Evolutionary conservation across 2,113 vertebrate genomes (phyloP).

Genomic region (Syngnathus scovelli): DNA sequence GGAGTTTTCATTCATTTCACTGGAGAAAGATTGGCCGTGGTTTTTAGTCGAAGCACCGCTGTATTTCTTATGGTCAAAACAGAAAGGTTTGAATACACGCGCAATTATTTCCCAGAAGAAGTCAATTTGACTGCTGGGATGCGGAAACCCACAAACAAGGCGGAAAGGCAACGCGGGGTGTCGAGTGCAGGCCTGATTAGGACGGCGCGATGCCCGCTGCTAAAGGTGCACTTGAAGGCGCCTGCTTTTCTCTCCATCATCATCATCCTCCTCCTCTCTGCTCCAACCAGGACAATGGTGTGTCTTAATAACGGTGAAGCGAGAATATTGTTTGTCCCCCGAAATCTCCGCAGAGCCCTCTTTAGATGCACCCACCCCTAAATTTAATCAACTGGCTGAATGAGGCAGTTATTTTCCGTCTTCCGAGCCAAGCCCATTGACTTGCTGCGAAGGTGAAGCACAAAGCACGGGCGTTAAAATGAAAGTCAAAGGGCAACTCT

Average conservation of each 20-base stretch:
- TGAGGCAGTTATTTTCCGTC: constrained; percentile 46
- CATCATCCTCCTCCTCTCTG: neutral
- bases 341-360: constrained; percentile 35
- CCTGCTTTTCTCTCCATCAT: constrained; percentile 15
- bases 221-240: constrained; percentile 26
- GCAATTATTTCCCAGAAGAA: neutral
- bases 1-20: too few species aligned
- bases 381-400: constrained; percentile 58
- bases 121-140: neutral
- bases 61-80: neutral
- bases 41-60: too few species aligned
- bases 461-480: constrained; percentile 52
- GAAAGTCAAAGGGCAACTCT: constrained; percentile 53
- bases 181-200: constrained; percentile 37
- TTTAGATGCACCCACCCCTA: constrained; percentile 34
- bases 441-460: constrained; percentile 26
- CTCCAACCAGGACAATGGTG: neutral
- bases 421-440: constrained; percentile 42
- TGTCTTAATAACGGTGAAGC: constrained; percentile 16
- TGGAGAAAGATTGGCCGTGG: too few species aligned
- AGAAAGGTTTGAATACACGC: neutral
- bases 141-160: constrained; percentile 28
- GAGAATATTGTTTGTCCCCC: constrained; percentile 23
- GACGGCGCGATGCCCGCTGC: constrained; percentile 21
- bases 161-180: constrained; percentile 35